These are phyloP conservation scores for Mesorhabditis spiculigera DNA, from an alignment of 2,888 invertebrate genomes.

Conservation along the genomic window DNA sequence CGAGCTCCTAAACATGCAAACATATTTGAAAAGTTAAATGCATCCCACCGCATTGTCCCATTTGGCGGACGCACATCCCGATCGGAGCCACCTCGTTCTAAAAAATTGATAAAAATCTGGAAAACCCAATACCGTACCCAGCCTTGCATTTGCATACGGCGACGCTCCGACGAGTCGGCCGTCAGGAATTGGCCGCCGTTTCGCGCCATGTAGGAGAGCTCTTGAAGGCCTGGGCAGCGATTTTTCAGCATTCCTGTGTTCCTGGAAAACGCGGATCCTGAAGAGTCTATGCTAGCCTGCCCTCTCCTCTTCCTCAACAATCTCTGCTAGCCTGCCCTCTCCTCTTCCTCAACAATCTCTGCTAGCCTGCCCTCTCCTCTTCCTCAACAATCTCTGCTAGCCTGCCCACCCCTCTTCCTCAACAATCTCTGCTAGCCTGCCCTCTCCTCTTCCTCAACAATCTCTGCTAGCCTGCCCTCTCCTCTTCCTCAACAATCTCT, in stretches of 20 bases:
- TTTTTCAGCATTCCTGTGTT: neutral
- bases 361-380: too few species aligned
- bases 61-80: neutral
- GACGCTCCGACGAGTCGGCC: neutral
- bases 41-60: neutral
- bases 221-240: neutral
- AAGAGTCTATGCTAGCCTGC: neutral
- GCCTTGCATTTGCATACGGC: neutral
- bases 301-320: neutral
- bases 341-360: neutral
- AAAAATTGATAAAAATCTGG: neutral
- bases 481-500: neutral
- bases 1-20: neutral
- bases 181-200: constrained; percentile 4
- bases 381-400: neutral
- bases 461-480: neutral
- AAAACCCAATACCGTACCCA: neutral
- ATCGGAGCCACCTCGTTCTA: constrained; percentile 2
- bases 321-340: neutral
- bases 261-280: neutral
- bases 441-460: neutral
- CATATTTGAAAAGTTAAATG: too few species aligned
- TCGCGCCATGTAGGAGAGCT: neutral
- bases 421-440: too few species aligned
- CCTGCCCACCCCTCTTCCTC: too few species aligned